phyloP scores from a whole-genome alignment of 2,113 vertebrate genomes.

The Caranx ignobilis region DNA sequence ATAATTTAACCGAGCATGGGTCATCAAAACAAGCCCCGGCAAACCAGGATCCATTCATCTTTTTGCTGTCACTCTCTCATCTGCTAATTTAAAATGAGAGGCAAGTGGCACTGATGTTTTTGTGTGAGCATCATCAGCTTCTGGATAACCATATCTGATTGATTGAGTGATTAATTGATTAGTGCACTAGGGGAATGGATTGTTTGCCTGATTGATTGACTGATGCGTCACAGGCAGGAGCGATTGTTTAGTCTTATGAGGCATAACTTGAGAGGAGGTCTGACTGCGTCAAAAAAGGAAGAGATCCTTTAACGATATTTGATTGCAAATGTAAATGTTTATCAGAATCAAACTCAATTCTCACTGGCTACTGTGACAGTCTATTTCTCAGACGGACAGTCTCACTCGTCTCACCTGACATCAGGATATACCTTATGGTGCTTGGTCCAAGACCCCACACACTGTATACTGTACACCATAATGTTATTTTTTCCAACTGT shows the following conservation, averaged over 20 bases:
- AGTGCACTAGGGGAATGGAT: slow-evolving; percentile 44
- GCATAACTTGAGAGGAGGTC: neutral
- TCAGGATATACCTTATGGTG: neutral
- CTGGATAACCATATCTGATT: slow-evolving; percentile 58
- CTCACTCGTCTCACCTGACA: neutral
- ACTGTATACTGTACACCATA: neutral
- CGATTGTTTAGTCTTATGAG: slow-evolving; percentile 38
- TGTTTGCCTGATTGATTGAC: slow-evolving; percentile 65
- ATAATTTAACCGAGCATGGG: slow-evolving; percentile 75
- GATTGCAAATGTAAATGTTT: neutral
- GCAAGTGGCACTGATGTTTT: slow-evolving; percentile 49
- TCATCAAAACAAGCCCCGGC: slow-evolving; percentile 74
- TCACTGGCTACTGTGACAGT: neutral
- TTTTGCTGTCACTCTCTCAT: slow-evolving; percentile 49
- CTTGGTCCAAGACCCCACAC: neutral
- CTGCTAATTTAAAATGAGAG: slow-evolving; percentile 61
- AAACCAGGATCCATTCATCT: slow-evolving; percentile 72
- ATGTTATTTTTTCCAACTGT: neutral
- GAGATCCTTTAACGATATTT: neutral
- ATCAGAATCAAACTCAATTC: too few species aligned
- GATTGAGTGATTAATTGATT: slow-evolving; percentile 68
- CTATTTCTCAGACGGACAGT: neutral
- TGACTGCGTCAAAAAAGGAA: neutral
- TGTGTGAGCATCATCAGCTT: slow-evolving; percentile 49
- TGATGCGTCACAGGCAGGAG: slow-evolving; percentile 38